These are phyloP conservation scores for Cerastoderma edule DNA, from an alignment of 2,888 invertebrate species.

Conservation along the genomic window DNA sequence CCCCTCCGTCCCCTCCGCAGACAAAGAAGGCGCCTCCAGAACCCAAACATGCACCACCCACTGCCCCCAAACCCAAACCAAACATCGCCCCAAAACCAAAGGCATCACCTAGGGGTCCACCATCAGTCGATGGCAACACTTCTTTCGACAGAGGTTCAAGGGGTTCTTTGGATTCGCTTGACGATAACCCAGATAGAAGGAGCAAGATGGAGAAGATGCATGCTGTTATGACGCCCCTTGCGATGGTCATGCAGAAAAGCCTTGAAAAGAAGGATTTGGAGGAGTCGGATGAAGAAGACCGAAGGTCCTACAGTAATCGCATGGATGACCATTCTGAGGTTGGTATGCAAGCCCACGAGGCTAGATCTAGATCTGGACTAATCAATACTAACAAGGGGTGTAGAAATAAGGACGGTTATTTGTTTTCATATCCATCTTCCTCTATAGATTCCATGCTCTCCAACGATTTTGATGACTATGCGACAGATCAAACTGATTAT, in stretches of 20 bases:
- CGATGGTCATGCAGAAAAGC: constrained; percentile 45
- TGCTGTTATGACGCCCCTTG: constrained; percentile 65
- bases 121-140: constrained; percentile 36
- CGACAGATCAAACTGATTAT: no score
- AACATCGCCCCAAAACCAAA: constrained; percentile 36
- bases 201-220: constrained; percentile 67
- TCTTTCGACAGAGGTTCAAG: constrained; percentile 29
- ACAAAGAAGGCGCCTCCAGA: constrained; percentile 44
- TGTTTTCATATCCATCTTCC: constrained; percentile 61
- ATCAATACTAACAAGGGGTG: constrained; percentile 21
- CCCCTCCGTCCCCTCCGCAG: constrained; percentile 26
- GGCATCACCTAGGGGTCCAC: constrained; percentile 39
- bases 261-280: constrained; percentile 25
- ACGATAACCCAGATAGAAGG: constrained; percentile 59
- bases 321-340: constrained; percentile 21
- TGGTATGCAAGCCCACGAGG: constrained; percentile 25
- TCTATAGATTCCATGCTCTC: constrained; percentile 55
- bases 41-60: constrained; percentile 52
- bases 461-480: constrained; percentile 50
- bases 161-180: constrained; percentile 52
- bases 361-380: constrained; percentile 15
- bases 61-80: constrained; percentile 53
- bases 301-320: background rate
- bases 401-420: constrained; percentile 18
- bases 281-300: constrained; percentile 20